phyloP scores from a whole-genome alignment of 2,888 invertebrate species.

The Ashinkailepas kermadecensis region DNA sequence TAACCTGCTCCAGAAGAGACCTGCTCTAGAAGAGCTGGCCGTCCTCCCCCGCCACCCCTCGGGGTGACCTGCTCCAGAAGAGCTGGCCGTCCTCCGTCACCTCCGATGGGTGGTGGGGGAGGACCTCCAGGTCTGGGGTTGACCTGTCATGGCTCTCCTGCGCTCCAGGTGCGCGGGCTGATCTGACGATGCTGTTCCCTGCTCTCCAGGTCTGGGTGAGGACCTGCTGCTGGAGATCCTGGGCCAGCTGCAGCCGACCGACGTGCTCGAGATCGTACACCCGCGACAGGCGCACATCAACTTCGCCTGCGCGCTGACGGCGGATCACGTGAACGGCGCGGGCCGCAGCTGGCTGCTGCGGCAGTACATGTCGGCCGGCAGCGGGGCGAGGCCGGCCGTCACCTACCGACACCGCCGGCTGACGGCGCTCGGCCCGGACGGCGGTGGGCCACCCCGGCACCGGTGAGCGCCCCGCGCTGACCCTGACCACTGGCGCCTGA shows the following conservation, averaged over 20 bases:
- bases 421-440: neutral
- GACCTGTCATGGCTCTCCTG: too few species aligned
- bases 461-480: too few species aligned
- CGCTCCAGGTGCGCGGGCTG: too few species aligned
- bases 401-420: neutral
- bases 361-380: neutral
- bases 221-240: constrained; percentile 5
- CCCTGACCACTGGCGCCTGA: too few species aligned
- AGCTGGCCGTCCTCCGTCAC: too few species aligned
- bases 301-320: neutral
- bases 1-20: too few species aligned
- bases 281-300: neutral
- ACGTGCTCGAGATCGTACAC: neutral
- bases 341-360: neutral
- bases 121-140: too few species aligned
- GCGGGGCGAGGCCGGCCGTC: neutral
- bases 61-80: too few species aligned
- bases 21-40: too few species aligned
- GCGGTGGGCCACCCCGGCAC: neutral
- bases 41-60: too few species aligned
- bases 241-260: neutral
- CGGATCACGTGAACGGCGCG: neutral
- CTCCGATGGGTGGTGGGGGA: too few species aligned
- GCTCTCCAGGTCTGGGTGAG: neutral
- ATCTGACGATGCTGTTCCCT: neutral